Conservation (phyloP, 2,113 vertebrate genomes). For the Rhea americana region DNA sequence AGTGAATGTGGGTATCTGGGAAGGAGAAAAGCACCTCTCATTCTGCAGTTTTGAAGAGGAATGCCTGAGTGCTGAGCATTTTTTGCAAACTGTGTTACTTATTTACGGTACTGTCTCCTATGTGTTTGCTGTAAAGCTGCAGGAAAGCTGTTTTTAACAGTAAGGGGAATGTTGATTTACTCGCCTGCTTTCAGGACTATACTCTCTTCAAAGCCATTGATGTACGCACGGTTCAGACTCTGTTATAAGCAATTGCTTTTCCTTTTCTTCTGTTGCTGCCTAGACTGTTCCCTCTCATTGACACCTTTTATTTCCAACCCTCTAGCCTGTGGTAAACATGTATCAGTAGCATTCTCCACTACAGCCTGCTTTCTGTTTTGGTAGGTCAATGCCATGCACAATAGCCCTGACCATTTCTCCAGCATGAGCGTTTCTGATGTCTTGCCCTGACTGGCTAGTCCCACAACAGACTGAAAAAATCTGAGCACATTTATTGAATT, state of each 20-base stretch:
- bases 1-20: not conserved
- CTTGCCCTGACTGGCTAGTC: not conserved
- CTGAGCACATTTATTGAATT: not conserved
- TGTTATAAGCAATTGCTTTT: fast-evolving
- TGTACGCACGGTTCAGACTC: not conserved
- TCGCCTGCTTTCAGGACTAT: not conserved
- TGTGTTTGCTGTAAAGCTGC: not conserved
- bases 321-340: not conserved
- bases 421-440: not conserved
- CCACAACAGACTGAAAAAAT: constrained; percentile 5
- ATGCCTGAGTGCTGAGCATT: not conserved
- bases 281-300: constrained; percentile 3
- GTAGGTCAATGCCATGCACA: not conserved
- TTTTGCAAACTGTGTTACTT: not conserved
- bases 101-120: not conserved
- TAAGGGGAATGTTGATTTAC: not conserved
- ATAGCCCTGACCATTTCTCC: not conserved
- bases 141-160: not conserved
- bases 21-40: not conserved
- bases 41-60: not conserved
- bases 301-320: constrained; percentile 10
- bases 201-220: not conserved
- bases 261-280: not conserved
- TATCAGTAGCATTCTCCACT: not conserved
- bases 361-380: not conserved